These are phyloP conservation scores for Romanogobio albipinnatus DNA, from an alignment of 2,113 vertebrate genomes.

Conservation along the genomic window DNA sequence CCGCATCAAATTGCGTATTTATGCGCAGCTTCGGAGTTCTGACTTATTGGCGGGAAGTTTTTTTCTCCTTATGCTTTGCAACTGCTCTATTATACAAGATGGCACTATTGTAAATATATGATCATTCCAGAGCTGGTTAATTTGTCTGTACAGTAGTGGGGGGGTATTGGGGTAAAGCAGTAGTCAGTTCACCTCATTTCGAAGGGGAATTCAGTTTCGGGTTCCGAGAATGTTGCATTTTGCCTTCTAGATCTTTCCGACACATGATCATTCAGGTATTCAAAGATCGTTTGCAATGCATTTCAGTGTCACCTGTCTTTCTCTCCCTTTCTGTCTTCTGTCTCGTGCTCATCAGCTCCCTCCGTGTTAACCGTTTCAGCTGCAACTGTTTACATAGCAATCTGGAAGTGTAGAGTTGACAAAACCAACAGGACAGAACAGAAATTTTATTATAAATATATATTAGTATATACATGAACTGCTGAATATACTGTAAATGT, in stretches of 20 bases:
- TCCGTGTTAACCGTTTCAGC: constrained; percentile 78
- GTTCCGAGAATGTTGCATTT: constrained; percentile 52
- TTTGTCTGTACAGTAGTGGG: neutral
- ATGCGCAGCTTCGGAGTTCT: constrained; percentile 26
- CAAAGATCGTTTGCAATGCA: constrained; percentile 44
- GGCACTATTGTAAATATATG: constrained; percentile 48
- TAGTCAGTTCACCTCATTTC: constrained; percentile 33
- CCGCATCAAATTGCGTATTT: constrained; percentile 46
- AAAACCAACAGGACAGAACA: constrained; percentile 83
- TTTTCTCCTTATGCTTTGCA: neutral
- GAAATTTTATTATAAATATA: constrained; percentile 91
- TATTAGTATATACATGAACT: constrained; percentile 82
- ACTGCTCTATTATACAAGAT: constrained; percentile 42
- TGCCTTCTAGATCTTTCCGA: constrained; percentile 44
- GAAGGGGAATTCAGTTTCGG: constrained; percentile 8
- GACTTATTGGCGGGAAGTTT: neutral
- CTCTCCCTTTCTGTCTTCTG: constrained; percentile 3
- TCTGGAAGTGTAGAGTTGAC: constrained; percentile 78
- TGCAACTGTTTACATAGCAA: constrained; percentile 94
- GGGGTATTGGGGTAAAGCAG: neutral
- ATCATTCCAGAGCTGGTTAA: constrained; percentile 14
- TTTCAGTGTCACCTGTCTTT: constrained; percentile 16
- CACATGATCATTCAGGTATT: constrained; percentile 52
- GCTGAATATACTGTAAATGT: constrained; percentile 83
- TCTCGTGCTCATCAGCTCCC: neutral